phyloP scores from a whole-genome alignment of 1,140 invertebrate genomes.

The Thalassaphorura encarpata region DNA sequence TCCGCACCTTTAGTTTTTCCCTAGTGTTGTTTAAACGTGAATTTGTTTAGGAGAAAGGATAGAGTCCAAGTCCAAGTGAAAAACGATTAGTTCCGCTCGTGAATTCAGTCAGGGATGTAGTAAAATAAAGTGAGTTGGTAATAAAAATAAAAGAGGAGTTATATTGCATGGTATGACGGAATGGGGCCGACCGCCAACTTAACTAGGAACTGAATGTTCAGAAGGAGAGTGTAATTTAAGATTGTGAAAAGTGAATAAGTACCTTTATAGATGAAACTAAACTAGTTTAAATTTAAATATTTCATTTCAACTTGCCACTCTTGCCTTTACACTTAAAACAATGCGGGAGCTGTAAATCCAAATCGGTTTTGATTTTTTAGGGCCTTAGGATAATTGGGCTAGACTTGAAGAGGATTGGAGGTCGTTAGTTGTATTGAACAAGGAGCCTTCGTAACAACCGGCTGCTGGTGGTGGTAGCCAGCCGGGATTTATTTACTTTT shows the following conservation, averaged over 20 bases:
- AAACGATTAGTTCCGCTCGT: background rate
- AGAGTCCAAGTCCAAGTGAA: background rate
- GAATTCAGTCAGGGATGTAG: background rate
- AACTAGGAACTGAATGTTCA: background rate
- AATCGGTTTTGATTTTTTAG: too few species aligned
- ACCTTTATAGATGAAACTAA: background rate
- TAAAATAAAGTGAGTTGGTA: background rate
- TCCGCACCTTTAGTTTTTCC: too few species aligned
- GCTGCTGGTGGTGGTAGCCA: background rate
- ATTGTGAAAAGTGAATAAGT: background rate
- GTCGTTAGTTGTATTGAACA: too few species aligned
- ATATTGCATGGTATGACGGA: background rate
- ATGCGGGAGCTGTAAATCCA: too few species aligned
- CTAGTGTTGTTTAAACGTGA: too few species aligned
- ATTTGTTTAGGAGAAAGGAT: too few species aligned
- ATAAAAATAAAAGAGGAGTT: background rate
- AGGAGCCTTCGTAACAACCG: too few species aligned
- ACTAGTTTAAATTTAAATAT: background rate
- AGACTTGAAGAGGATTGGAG: too few species aligned
- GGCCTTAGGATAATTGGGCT: too few species aligned
- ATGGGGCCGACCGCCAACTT: background rate
- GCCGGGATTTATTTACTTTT: background rate
- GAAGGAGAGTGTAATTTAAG: background rate
- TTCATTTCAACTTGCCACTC: too few species aligned
- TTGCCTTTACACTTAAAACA: too few species aligned